Percentiles rank a stretch among this genome's conserved stretches.
Conservation (phyloP, 1,140 invertebrate species). For the Wiebesia pumilae region DNA sequence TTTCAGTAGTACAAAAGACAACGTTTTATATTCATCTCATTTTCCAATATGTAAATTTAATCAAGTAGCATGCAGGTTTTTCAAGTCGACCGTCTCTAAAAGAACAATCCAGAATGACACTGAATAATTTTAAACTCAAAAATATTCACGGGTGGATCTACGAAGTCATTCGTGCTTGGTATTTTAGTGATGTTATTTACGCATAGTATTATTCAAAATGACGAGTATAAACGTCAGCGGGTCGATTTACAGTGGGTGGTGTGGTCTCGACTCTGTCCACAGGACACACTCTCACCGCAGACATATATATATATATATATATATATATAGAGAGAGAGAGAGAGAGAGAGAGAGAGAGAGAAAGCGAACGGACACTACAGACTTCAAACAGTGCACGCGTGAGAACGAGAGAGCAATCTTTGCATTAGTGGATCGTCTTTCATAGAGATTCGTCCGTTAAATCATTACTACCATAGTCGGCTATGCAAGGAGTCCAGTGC, state of each 20-base stretch:
- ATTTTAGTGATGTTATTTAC: conserved; percentile 66
- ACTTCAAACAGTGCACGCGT: not conserved
- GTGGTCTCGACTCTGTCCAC: conserved; percentile 59
- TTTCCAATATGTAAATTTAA: not conserved
- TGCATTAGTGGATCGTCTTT: conserved; percentile 64
- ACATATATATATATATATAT: not conserved
- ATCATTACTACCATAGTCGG: conserved; percentile 36
- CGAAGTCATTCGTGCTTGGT: conserved; percentile 47
- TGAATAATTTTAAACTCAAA: conserved; percentile 16
- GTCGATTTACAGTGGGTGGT: conserved; percentile 64
- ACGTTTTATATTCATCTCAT: not conserved
- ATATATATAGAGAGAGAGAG: conserved; percentile 5
- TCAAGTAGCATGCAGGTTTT: not conserved
- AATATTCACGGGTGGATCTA: conserved; percentile 21
- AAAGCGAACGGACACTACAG: not conserved
- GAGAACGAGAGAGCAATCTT: conserved; percentile 54
- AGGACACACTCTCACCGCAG: conserved; percentile 8
- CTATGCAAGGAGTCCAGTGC: not conserved
- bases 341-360: conserved; percentile 32
- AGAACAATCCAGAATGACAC: not conserved
- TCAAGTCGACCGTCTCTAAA: not conserved
- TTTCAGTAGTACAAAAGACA: not conserved
- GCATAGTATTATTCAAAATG: conserved; percentile 70
- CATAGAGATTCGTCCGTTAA: conserved; percentile 57
- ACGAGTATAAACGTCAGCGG: conserved; percentile 70